These are phyloP conservation scores for Pipra filicauda DNA, from an alignment of 2,113 vertebrate species.

Conservation along the genomic window DNA sequence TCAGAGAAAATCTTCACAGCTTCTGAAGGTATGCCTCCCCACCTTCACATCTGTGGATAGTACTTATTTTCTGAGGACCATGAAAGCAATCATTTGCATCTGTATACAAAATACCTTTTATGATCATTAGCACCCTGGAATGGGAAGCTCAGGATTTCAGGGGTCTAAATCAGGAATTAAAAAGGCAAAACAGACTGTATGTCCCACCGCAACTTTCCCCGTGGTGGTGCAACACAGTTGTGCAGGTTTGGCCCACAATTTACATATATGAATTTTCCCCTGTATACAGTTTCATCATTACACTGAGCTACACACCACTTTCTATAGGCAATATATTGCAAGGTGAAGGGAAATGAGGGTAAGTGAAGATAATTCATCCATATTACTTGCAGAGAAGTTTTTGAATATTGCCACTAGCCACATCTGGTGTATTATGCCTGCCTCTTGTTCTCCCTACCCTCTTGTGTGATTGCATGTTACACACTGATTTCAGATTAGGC, in stretches of 20 bases:
- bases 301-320: accelerated
- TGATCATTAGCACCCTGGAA: background rate
- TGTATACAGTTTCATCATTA: background rate
- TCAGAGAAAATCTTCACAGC: background rate
- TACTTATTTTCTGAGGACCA: background rate
- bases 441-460: background rate
- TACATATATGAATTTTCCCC: background rate
- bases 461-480: background rate
- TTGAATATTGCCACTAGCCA: background rate
- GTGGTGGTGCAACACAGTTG: background rate
- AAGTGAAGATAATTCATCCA: background rate
- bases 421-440: background rate
- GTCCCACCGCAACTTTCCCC: background rate
- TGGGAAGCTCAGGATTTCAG: background rate
- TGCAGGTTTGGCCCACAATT: background rate
- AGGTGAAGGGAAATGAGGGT: background rate
- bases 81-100: background rate
- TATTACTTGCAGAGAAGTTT: background rate
- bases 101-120: background rate
- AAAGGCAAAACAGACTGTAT: background rate
- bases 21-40: background rate
- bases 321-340: background rate
- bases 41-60: background rate
- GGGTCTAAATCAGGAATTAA: background rate
- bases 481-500: background rate